Evolutionary conservation across 1,140 invertebrate genomes (phyloP).

Genomic region (Drosophila kikkawai): DNA sequence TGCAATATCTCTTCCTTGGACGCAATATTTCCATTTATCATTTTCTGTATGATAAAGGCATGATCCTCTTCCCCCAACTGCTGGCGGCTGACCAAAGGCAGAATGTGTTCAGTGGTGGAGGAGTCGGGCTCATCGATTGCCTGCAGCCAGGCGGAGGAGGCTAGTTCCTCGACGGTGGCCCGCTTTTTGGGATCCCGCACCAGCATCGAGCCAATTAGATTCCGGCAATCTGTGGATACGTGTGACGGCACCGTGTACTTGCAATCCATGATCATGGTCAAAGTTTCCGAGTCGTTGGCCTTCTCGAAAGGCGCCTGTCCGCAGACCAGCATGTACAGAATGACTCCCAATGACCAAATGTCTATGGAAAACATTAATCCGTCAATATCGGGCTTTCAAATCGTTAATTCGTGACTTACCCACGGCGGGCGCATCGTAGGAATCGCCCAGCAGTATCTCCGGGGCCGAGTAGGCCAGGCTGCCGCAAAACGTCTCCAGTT

Average conservation of each 20-base stretch:
- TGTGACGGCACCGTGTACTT: constrained; percentile 97
- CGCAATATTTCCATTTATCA: constrained; percentile 97
- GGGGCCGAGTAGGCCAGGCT: constrained; percentile 99
- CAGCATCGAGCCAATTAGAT: constrained; percentile 96
- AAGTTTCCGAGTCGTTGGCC: constrained; percentile 99
- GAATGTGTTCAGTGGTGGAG: constrained; percentile 86
- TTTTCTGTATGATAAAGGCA: constrained; percentile 96
- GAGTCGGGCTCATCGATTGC: constrained; percentile 71
- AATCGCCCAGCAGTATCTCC: constrained; percentile 98
- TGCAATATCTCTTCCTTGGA: constrained; percentile 96
- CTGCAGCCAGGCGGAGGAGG: constrained; percentile 94
- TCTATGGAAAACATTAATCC: constrained; percentile 86
- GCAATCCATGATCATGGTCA: constrained; percentile 99
- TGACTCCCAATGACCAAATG: constrained; percentile 99
- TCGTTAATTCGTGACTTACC: no score
- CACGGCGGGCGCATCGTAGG: constrained; percentile 97
- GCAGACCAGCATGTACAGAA: constrained; percentile 99
- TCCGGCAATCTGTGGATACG: constrained; percentile 93
- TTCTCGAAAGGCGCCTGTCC: constrained; percentile 99
- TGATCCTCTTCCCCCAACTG: constrained; percentile 97
- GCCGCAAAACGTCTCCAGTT: constrained; percentile 99
- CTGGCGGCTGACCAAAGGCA: constrained; percentile 93
- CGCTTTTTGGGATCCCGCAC: constrained; percentile 96
- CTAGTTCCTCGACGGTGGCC: constrained; percentile 94
- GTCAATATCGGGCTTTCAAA: constrained; percentile 19